Evolutionary conservation across 2,888 invertebrate genomes (phyloP).

Genomic region (Pseudoips prasinana): DNA sequence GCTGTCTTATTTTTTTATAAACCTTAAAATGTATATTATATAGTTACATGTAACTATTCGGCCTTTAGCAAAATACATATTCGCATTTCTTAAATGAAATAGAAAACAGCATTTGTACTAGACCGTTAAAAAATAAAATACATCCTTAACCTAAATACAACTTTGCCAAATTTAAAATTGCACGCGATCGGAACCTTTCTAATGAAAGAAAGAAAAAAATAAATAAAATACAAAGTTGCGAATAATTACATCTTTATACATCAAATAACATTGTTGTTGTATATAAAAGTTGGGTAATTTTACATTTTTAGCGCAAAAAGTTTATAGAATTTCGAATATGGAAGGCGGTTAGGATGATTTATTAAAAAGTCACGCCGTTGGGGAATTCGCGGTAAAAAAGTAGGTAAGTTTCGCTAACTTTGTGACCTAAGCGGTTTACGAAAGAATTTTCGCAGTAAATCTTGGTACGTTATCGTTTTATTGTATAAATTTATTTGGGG

Average conservation of each 20-base stretch:
- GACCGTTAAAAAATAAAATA: too few relatives aligned
- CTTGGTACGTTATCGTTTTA: slow-evolving; percentile 17
- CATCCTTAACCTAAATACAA: slow-evolving; percentile 6
- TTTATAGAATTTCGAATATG: slow-evolving; percentile 34
- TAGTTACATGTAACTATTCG: too few relatives aligned
- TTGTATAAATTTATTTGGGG: slow-evolving; percentile 19
- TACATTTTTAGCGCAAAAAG: slow-evolving; percentile 18
- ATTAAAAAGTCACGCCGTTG: slow-evolving; percentile 26
- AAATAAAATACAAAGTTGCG: slow-evolving; percentile 14
- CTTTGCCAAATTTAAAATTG: slow-evolving; percentile 9
- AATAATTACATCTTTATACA: slow-evolving; percentile 15
- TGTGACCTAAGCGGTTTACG: slow-evolving; percentile 28
- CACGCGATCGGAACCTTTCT: slow-evolving; percentile 13
- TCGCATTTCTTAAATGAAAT: too few relatives aligned
- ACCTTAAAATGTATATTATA: too few relatives aligned
- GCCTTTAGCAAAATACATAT: too few relatives aligned
- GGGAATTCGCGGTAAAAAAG: slow-evolving; percentile 24
- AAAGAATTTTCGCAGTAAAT: slow-evolving; percentile 30
- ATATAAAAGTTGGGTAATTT: slow-evolving; percentile 28
- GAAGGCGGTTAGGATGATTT: slow-evolving; percentile 28
- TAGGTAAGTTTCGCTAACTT: slow-evolving; percentile 22
- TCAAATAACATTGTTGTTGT: slow-evolving; percentile 18
- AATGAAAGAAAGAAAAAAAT: background rate
- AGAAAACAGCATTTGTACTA: too few relatives aligned
- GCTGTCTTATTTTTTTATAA: too few relatives aligned